Evolutionary conservation across 2,113 vertebrate genomes (phyloP).

Genomic region (Periophthalmus modestus): DNA sequence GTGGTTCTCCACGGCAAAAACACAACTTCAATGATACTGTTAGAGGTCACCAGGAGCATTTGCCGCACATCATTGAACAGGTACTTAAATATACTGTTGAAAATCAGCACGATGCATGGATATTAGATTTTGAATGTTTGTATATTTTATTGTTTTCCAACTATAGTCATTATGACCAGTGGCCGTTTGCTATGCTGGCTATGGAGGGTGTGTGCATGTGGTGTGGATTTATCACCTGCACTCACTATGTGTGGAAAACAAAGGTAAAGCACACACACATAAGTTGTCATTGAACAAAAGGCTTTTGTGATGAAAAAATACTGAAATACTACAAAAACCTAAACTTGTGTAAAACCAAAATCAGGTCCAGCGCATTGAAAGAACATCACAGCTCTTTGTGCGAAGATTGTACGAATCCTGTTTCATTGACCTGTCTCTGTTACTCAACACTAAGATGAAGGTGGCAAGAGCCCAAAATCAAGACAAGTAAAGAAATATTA

Average conservation of each 20-base stretch:
- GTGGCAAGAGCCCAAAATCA: conserved; percentile 57
- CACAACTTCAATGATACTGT: conserved; percentile 50
- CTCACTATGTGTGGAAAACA: conserved; percentile 78
- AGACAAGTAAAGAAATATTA: conserved; percentile 57
- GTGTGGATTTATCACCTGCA: conserved; percentile 71
- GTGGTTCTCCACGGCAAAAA: conserved; percentile 24
- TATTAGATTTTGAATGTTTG: not conserved
- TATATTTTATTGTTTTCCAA: not conserved
- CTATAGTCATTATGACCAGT: conserved; percentile 63
- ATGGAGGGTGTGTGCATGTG: conserved; percentile 79
- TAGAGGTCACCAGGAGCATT: conserved; percentile 77
- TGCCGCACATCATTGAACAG: conserved; percentile 74
- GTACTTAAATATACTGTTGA: conserved; percentile 25
- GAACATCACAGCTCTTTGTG: conserved; percentile 81
- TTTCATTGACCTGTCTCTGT: conserved; percentile 80
- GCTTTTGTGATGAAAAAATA: not conserved
- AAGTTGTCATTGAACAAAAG: not conserved
- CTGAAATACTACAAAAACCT: not conserved
- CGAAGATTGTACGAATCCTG: conserved; percentile 80
- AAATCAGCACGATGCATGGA: not conserved
- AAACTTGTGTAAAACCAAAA: not conserved
- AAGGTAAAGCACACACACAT: conserved; percentile 50
- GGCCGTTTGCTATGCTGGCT: conserved; percentile 74
- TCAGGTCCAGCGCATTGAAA: conserved; percentile 79
- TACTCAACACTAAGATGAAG: conserved; percentile 81